Conservation (phyloP, 2,797 vertebrate species). For the Acanthurus lineatus region DNA sequence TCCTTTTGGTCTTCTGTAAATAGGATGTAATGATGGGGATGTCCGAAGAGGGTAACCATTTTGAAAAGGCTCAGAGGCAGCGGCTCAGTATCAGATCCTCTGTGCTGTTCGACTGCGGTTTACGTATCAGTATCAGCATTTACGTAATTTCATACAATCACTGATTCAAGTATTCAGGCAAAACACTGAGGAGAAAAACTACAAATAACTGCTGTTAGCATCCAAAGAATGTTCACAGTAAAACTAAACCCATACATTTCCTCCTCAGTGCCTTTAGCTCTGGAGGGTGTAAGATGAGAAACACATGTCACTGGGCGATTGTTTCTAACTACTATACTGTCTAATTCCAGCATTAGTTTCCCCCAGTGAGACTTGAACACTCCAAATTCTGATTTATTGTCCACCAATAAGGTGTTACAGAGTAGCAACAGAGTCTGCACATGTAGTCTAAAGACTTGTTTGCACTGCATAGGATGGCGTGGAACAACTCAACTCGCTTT, state of each 20-base stretch:
- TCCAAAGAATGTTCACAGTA: conserved; percentile 13
- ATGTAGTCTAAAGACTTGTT: no score
- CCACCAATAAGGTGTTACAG: conserved; percentile 1
- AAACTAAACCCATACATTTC: conserved; percentile 13
- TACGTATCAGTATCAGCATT: conserved; percentile 39
- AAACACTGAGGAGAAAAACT: neutral
- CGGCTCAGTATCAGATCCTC: conserved; percentile 42
- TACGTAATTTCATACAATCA: conserved; percentile 23
- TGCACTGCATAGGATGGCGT: no score
- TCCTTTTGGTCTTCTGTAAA: conserved; percentile 75
- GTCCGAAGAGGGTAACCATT: conserved; percentile 57
- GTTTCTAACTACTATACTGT: conserved; percentile 22
- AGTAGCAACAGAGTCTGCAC: neutral
- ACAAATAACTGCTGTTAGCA: conserved; percentile 3
- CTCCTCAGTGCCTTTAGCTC: neutral
- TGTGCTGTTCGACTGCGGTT: conserved; percentile 26
- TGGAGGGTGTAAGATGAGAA: conserved; percentile 31
- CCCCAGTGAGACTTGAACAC: conserved; percentile 11
- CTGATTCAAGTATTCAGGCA: conserved; percentile 1
- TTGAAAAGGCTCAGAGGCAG: conserved; percentile 50
- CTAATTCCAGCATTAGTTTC: conserved; percentile 25
- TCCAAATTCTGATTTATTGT: conserved; percentile 27
- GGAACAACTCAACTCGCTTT: no score
- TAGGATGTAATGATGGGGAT: conserved; percentile 74
- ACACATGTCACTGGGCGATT: conserved; percentile 1